Evolutionary conservation across 2,888 invertebrate species (phyloP), one percentile per base, ranked within the genome.

Genomic region (Mayetiola destructor): DNA sequence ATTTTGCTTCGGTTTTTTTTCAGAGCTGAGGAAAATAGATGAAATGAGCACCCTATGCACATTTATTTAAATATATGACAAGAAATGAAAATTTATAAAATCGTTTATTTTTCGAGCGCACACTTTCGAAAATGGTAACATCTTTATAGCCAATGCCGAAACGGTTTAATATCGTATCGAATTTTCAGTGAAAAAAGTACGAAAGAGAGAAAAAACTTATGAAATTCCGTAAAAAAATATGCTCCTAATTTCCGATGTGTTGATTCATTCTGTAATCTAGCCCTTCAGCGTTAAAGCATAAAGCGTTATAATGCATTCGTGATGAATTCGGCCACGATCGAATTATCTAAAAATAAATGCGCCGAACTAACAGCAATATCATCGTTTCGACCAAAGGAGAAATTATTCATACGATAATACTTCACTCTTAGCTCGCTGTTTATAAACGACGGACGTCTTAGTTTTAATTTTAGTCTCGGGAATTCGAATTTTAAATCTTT

Each of bases 391-490:
- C 21, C 21, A 39, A n/a, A n/a, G n/a, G n/a, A n/a, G n/a, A n/a
- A n/a, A 48, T 27, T 48, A 48, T 27, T 48, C 27, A 27, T 23
- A 23, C 48, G 48, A 48, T n/a, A 48, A 48, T 27, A 48, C 48
- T 16, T 76, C 83, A 85, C 84, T 84, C 84, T 84, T 84, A 85
- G 84, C 84, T 84, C 82, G 82, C 84, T 82, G 85, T 84, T 85
- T 84, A 85, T 84, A 85, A 85, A 85, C 88, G 87, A 88, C 85
- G 87, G 87, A 88, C 88, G 87, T 87, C 87, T 88, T 85, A 85
- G 70, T 72, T 71, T 72, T 71, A 32, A 48, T 48, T 27, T 48
- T 53, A 72, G 72, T 72, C 71, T 72, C 72, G 73, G 72, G 72
- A 73, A 71, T 69, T 70, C 71, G 71, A 72, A 64, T 36, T 10